A percentile compares a stretch with the other conserved stretches of the same genome.
These are phyloP conservation scores for Meiosimyza platycephala DNA, from an alignment of 2,888 invertebrate genomes.

Conservation along the genomic window DNA sequence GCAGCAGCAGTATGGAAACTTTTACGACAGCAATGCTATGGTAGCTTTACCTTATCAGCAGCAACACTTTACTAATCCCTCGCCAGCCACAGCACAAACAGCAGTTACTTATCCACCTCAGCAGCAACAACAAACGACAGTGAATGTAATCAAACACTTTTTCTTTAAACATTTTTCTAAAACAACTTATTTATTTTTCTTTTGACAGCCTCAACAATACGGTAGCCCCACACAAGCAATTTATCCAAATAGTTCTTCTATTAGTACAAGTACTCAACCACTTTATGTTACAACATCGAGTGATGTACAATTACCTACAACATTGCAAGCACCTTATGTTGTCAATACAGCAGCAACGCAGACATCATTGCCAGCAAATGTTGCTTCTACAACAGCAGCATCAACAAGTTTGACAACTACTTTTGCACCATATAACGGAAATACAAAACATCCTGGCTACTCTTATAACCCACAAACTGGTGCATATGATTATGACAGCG, in stretches of 20 bases:
- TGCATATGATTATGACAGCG: slow-evolving; percentile 73
- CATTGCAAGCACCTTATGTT: slow-evolving; percentile 27
- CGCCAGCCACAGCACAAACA: neutral
- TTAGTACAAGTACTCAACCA: neutral
- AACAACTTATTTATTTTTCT: slow-evolving; percentile 15
- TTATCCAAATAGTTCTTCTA: neutral
- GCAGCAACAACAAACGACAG: slow-evolving; percentile 6
- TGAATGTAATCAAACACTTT: slow-evolving; percentile 2
- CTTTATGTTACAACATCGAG: slow-evolving; percentile 20
- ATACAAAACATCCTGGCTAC: slow-evolving; percentile 72
- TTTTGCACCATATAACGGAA: slow-evolving; percentile 32
- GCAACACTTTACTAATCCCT: neutral
- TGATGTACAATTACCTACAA: slow-evolving; percentile 1
- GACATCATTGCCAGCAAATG: slow-evolving; percentile 28
- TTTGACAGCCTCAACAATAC: slow-evolving; percentile 6
- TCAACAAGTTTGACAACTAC: slow-evolving; percentile 25
- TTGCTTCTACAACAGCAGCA: slow-evolving; percentile 31
- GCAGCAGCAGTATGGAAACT: slow-evolving; percentile 29
- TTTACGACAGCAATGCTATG: neutral
- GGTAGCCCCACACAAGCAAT: slow-evolving; percentile 1
- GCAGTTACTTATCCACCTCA: neutral
- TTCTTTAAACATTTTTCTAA: slow-evolving; percentile 24
- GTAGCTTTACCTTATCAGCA: slow-evolving; percentile 24
- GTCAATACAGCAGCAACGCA: slow-evolving; percentile 23
- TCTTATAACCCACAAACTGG: slow-evolving; percentile 71